phyloP scores from a whole-genome alignment of 2,113 vertebrate species.

The Peromyscus polionotus region DNA sequence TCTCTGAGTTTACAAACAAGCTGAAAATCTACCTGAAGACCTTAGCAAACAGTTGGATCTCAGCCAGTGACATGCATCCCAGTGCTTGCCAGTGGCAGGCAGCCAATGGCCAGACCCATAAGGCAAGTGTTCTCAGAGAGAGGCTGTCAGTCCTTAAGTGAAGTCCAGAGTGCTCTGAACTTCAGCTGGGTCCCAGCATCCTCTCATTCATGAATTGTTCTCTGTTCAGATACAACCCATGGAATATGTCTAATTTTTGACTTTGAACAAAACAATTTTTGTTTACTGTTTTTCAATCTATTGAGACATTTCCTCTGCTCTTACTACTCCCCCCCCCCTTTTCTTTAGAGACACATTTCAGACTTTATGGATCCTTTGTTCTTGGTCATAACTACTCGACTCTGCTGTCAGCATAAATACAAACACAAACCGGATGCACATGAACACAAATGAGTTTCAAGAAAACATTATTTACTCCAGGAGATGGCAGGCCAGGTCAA shows the following conservation, averaged over 20 bases:
- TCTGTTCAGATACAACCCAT: neutral
- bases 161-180: neutral
- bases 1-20: neutral
- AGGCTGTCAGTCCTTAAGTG: neutral
- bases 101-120: neutral
- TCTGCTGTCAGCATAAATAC: neutral
- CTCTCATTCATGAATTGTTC: neutral
- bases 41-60: neutral
- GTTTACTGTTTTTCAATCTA: neutral
- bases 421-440: neutral
- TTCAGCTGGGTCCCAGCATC: neutral
- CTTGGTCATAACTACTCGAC: neutral
- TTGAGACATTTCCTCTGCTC: neutral
- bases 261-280: slow-evolving; percentile 6
- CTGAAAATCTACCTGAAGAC: neutral
- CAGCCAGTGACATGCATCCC: neutral
- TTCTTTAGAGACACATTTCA: neutral
- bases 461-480: neutral
- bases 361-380: neutral
- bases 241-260: neutral
- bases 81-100: neutral
- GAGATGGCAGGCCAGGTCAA: neutral
- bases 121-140: neutral
- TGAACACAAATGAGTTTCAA: neutral
- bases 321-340: too few species aligned